Percentiles rank a stretch among this genome's conserved stretches.
phyloP scores from a whole-genome alignment of 2,113 vertebrate species.

The Equus przewalskii region DNA sequence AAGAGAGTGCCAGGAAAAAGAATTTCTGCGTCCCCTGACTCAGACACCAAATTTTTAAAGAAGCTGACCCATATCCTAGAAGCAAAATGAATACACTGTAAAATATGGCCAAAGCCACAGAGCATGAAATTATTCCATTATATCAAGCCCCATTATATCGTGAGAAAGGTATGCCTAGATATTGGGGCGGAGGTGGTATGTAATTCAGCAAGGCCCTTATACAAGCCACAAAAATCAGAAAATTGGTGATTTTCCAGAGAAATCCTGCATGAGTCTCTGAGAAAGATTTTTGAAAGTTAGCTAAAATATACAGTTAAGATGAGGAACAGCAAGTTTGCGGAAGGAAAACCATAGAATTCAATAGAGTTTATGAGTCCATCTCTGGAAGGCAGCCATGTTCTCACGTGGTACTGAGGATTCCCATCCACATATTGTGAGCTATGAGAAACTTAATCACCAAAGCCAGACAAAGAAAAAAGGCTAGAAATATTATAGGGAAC shows the following conservation, averaged over 20 bases:
- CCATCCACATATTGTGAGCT: too few species aligned
- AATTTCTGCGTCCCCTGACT: background rate
- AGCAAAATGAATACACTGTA: slow-evolving; percentile 26
- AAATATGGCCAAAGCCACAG: background rate
- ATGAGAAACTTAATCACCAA: background rate
- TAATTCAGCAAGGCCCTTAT: background rate
- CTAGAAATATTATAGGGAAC: background rate
- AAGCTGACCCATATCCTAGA: slow-evolving; percentile 54
- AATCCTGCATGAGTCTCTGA: background rate
- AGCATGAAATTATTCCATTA: background rate
- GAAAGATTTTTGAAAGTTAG: background rate
- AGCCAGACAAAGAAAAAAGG: background rate
- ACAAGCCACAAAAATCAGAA: background rate
- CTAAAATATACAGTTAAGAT: background rate
- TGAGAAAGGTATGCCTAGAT: background rate
- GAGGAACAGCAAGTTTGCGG: background rate
- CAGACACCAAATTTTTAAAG: slow-evolving; percentile 58
- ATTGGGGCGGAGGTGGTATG: background rate
- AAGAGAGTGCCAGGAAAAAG: background rate
- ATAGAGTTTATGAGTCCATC: background rate
- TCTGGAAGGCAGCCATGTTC: background rate
- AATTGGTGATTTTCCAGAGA: slow-evolving; percentile 20
- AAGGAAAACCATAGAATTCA: background rate
- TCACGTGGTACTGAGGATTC: background rate
- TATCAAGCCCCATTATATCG: background rate